Conservation (phyloP, 2,888 invertebrate genomes). For the Caenorhabditis sp. region DNA sequence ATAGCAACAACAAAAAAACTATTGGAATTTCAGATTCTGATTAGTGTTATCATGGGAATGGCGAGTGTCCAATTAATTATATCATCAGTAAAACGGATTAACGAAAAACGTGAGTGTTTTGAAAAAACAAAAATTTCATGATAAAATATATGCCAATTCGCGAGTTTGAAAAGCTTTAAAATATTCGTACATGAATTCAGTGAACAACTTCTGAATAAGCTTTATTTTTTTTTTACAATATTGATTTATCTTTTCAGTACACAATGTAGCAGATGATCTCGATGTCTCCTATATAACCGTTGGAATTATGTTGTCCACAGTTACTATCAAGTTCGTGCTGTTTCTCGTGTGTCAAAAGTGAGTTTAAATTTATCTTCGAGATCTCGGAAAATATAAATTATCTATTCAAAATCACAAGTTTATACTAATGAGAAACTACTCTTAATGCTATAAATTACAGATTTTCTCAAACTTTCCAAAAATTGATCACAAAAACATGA, state of each 20-base stretch:
- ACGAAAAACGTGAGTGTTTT: constrained; percentile 16
- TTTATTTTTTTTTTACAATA: too few relatives aligned
- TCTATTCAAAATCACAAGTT: too few relatives aligned
- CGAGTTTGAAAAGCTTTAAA: too few relatives aligned
- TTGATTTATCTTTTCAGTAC: constrained; percentile 2
- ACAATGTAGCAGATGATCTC: constrained; percentile 24
- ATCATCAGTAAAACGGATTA: constrained; percentile 53
- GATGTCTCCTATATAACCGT: constrained; percentile 64
- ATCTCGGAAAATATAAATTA: too few relatives aligned
- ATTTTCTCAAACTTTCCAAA: too few relatives aligned
- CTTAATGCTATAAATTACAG: too few relatives aligned
- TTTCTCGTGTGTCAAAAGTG: constrained; percentile 63
- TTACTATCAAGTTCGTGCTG: constrained; percentile 62
- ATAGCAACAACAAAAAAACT: constrained; percentile 71
- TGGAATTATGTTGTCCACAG: constrained; percentile 67
- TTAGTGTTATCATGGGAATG: constrained; percentile 74
- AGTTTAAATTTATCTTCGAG: too few relatives aligned
- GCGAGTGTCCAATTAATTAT: constrained; percentile 73
- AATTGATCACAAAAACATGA: too few relatives aligned
- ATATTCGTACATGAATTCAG: too few relatives aligned
- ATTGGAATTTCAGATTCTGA: constrained; percentile 61
- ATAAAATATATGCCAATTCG: background rate
- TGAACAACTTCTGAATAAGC: background rate
- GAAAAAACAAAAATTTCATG: too few relatives aligned
- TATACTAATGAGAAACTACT: too few relatives aligned